Conservation (phyloP, 2,113 vertebrate species). For the Myiopsitta monachus region DNA sequence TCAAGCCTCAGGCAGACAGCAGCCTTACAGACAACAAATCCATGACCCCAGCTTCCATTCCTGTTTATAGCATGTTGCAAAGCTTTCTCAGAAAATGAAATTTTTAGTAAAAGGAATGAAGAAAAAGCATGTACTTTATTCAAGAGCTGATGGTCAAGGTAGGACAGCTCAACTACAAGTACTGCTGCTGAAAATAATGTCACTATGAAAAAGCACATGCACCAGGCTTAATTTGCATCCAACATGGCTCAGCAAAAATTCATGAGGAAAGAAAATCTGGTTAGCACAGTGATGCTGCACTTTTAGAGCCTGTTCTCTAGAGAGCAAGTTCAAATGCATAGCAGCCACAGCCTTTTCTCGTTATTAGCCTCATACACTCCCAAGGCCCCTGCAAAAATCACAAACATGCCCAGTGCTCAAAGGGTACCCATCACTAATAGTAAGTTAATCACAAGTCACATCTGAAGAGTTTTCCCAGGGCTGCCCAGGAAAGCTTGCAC, state of each 20-base stretch:
- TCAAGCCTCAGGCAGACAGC: not conserved
- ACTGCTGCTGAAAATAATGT: not conserved
- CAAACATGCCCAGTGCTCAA: not conserved
- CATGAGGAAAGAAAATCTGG: not conserved
- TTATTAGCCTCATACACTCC: not conserved
- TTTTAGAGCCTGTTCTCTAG: not conserved
- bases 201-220: not conserved
- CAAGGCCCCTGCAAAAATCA: not conserved
- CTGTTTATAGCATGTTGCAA: not conserved
- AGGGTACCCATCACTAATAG: not conserved
- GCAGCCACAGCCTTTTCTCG: not conserved
- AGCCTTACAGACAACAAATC: not conserved
- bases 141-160: not conserved
- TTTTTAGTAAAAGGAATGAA: not conserved
- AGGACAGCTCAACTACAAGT: not conserved
- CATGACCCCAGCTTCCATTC: not conserved
- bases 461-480: not conserved
- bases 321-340: not conserved
- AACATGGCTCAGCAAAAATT: conserved; percentile 28
- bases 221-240: not conserved
- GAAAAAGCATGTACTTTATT: not conserved
- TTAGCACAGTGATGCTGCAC: not conserved
- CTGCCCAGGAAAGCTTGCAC: not conserved
- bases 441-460: not conserved
- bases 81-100: not conserved